Evolutionary conservation across 2,797 vertebrate genomes (phyloP).

Genomic region (Brachyalestes nurse): DNA sequence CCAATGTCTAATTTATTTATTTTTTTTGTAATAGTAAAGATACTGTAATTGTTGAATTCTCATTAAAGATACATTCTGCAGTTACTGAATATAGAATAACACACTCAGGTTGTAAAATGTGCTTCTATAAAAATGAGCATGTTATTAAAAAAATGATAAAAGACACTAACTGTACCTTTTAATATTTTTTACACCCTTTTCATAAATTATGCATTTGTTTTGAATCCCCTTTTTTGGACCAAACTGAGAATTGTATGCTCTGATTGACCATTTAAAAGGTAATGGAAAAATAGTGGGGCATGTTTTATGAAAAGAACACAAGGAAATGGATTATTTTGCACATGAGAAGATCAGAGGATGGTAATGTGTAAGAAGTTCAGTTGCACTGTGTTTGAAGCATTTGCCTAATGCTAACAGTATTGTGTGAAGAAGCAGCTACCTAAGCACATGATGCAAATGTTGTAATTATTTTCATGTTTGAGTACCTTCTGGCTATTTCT

Average conservation of each 20-base stretch:
- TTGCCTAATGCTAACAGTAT: not conserved
- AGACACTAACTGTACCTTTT: too few species aligned
- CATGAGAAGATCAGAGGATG: not conserved
- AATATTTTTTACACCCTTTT: too few species aligned
- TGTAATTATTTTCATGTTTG: constrained; percentile 53
- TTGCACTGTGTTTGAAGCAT: not conserved
- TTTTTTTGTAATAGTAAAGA: too few species aligned
- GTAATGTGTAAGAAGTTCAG: not conserved
- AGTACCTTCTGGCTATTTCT: constrained; percentile 40
- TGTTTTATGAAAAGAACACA: not conserved
- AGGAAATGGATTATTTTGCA: not conserved
- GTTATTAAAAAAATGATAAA: too few species aligned
- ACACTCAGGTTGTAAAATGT: too few species aligned
- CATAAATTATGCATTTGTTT: not conserved
- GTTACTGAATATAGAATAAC: not conserved
- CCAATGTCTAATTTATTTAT: too few species aligned
- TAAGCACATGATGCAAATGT: constrained; percentile 44
- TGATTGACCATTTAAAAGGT: not conserved
- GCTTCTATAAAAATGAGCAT: too few species aligned
- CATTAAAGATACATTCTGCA: not conserved
- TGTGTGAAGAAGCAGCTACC: not conserved
- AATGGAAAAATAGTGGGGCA: not conserved
- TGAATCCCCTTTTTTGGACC: not conserved
- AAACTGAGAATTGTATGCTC: not conserved
- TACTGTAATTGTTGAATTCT: not conserved